Evolutionary conservation across 2,113 vertebrate species (phyloP).

Genomic region (Sebastes schlegelii): DNA sequence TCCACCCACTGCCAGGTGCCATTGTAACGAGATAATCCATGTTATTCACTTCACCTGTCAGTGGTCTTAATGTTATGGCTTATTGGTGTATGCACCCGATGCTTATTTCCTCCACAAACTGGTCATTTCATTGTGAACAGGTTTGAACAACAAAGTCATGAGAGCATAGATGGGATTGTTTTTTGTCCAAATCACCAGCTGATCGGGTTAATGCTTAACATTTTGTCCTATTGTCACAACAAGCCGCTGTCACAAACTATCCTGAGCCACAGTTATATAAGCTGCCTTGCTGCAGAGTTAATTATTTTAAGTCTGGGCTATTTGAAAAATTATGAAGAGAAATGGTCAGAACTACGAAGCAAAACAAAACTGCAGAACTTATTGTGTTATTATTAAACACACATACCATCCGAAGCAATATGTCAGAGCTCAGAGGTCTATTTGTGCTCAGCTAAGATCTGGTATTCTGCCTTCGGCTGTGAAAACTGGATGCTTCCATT

Average conservation of each 20-base stretch:
- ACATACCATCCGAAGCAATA: not conserved
- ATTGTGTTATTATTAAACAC: constrained; percentile 1
- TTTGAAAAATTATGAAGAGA: not conserved
- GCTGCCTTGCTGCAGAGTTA: not conserved
- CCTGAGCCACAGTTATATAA: constrained; percentile 17
- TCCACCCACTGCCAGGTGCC: too few species aligned
- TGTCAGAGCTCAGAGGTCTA: constrained; percentile 19
- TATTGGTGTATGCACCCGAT: not conserved
- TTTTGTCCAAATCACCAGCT: constrained; percentile 17
- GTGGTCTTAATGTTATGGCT: too few species aligned
- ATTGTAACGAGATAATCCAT: too few species aligned
- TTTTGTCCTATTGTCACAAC: constrained; percentile 53
- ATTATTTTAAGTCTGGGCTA: not conserved
- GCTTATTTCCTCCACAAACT: constrained; percentile 19
- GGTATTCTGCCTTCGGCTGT: constrained; percentile 6
- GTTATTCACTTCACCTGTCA: too few species aligned
- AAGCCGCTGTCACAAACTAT: constrained; percentile 28
- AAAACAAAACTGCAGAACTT: constrained; percentile 1
- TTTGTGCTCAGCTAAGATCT: constrained; percentile 16
- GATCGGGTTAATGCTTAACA: constrained; percentile 63
- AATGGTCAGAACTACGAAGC: not conserved
- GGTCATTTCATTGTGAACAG: constrained; percentile 29
- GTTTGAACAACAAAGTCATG: constrained; percentile 10
- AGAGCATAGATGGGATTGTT: constrained; percentile 8
- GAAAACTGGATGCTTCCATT: not conserved